Conservation (phyloP, 2,888 invertebrate genomes). For the Pammene aurita region DNA sequence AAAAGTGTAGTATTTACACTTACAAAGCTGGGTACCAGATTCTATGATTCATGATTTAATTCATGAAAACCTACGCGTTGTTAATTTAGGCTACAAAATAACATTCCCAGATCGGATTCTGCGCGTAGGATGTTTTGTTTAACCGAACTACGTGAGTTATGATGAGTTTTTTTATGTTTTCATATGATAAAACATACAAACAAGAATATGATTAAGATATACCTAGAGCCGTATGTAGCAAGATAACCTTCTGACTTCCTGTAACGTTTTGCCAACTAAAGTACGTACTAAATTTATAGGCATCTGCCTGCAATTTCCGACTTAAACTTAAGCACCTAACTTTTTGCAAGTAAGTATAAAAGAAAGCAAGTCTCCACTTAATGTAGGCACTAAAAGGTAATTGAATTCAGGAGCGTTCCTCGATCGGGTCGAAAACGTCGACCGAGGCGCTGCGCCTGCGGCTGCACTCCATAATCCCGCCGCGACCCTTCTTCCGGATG, state of each 20-base stretch:
- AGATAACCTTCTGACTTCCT: background rate
- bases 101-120: constrained; percentile 10
- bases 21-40: background rate
- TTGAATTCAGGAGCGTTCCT: constrained; percentile 76
- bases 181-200: background rate
- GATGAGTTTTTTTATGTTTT: background rate
- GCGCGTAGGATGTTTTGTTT: constrained; percentile 28
- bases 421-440: constrained; percentile 79
- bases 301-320: background rate
- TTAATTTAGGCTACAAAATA: constrained; percentile 18
- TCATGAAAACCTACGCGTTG: constrained; percentile 3
- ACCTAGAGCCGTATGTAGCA: background rate
- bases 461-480: constrained; percentile 82
- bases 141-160: constrained; percentile 8
- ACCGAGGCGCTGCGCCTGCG: constrained; percentile 79
- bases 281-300: background rate
- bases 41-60: constrained; percentile 19
- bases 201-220: background rate
- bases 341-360: too few relatives aligned
- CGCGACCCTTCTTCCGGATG: constrained; percentile 85
- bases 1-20: too few relatives aligned
- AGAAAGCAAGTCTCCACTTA: too few relatives aligned
- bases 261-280: background rate
- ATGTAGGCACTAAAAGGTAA: constrained; percentile 12
- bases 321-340: background rate